Evolutionary conservation across 2,113 vertebrate genomes (phyloP).

Genomic region (Rafetus swinhoei): DNA sequence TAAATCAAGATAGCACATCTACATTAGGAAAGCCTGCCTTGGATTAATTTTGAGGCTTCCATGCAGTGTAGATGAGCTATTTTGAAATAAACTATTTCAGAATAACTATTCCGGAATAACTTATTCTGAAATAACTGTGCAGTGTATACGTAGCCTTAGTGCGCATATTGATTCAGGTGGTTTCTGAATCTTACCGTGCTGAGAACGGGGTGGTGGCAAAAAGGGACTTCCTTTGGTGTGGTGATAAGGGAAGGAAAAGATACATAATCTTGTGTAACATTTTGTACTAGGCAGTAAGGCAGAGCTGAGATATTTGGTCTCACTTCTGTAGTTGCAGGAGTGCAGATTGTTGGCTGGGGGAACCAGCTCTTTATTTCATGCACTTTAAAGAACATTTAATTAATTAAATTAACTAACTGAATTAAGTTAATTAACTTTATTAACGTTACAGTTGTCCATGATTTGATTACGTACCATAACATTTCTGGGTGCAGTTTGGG

Average conservation of each 20-base stretch:
- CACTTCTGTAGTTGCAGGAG: background rate
- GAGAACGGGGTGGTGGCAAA: background rate
- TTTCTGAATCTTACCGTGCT: background rate
- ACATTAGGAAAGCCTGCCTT: no score
- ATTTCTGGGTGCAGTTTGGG: background rate
- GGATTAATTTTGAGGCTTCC: no score
- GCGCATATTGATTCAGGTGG: background rate
- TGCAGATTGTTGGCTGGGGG: background rate
- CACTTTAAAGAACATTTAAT: background rate
- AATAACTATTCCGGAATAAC: no score
- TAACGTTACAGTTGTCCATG: slow-evolving; percentile 1
- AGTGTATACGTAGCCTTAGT: background rate
- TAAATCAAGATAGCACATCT: no score
- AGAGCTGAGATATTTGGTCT: background rate
- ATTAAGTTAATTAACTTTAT: slow-evolving; percentile 33
- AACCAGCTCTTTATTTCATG: background rate
- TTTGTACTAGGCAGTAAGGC: background rate
- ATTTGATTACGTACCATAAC: background rate
- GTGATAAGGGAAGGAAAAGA: background rate
- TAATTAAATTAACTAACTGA: slow-evolving; percentile 10
- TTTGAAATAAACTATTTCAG: no score
- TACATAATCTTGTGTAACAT: background rate
- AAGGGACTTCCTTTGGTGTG: background rate
- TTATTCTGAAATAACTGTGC: no score
- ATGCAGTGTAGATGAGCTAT: no score